Conservation (phyloP, 2,113 vertebrate species). For the Naja naja region DNA sequence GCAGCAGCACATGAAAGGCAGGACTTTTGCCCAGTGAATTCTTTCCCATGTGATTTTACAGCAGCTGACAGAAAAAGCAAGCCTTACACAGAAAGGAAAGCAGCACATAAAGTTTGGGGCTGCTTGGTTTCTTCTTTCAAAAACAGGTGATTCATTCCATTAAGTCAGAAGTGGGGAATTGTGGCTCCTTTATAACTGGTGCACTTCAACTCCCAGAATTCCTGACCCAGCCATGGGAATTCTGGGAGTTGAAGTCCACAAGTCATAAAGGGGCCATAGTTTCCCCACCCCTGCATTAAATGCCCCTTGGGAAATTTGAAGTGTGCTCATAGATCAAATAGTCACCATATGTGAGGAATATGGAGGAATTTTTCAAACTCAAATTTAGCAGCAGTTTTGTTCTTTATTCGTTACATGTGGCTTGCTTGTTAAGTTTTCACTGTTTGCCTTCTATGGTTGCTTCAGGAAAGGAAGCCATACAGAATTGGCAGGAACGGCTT, state of each 20-base stretch:
- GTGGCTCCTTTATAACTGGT: no score
- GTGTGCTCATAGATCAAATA: not conserved
- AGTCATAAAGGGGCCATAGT: no score
- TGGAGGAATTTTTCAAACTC: not conserved
- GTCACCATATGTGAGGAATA: not conserved
- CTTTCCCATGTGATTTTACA: not conserved
- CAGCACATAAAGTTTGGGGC: not conserved
- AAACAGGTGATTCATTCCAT: not conserved
- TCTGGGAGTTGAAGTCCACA: no score
- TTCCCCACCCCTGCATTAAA: no score
- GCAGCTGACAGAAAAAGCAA: not conserved
- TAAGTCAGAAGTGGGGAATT: not conserved
- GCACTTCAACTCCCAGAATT: no score
- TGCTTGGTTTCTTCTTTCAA: not conserved
- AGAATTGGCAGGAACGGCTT: not conserved
- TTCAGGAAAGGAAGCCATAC: not conserved
- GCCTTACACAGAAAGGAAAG: not conserved
- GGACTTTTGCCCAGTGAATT: not conserved
- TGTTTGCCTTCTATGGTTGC: not conserved
- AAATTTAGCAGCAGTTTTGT: not conserved
- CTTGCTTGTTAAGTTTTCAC: not conserved
- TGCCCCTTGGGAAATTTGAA: not conserved
- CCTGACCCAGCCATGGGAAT: no score
- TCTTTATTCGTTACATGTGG: not conserved
- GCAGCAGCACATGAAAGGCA: not conserved